A percentile compares a stretch with the other conserved stretches of the same genome.
Conservation (phyloP, 2,797 vertebrate species). For the Luscinia luscinia region DNA sequence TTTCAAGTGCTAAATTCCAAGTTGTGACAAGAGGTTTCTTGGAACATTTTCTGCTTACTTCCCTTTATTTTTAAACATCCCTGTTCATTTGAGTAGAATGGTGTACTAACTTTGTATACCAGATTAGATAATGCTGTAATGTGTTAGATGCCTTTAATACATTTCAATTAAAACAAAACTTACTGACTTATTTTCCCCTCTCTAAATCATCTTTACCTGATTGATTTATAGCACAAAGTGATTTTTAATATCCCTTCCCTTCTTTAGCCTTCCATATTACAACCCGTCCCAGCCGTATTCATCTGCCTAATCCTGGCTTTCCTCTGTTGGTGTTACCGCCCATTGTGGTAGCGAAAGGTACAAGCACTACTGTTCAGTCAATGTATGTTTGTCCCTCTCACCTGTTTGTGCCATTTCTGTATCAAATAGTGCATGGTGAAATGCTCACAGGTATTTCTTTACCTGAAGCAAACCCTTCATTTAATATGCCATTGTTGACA, state of each 20-base stretch:
- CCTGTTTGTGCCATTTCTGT: conserved; percentile 84
- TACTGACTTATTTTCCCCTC: conserved; percentile 72
- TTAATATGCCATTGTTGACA: conserved; percentile 73
- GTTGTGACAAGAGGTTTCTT: conserved; percentile 16
- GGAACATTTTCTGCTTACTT: conserved; percentile 37
- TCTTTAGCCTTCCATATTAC: conserved; percentile 99
- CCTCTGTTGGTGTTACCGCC: conserved; percentile 99
- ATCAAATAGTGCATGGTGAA: conserved; percentile 84
- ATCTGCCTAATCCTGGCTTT: conserved; percentile 99
- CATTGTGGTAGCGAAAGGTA: conserved; percentile 99
- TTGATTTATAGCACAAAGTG: conserved; percentile 83
- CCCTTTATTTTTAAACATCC: conserved; percentile 51
- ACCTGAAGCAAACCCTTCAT: conserved; percentile 82
- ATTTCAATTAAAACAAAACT: conserved; percentile 71
- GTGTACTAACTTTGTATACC: conserved; percentile 66
- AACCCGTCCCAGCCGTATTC: conserved; percentile 99
- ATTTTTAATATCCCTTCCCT: conserved; percentile 97
- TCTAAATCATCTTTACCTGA: conserved; percentile 79
- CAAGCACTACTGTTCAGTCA: conserved; percentile 89
- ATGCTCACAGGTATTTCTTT: conserved; percentile 70
- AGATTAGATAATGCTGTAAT: conserved; percentile 68
- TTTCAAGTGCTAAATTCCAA: conserved; percentile 33
- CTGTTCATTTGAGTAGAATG: conserved; percentile 54
- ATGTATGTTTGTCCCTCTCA: conserved; percentile 87
- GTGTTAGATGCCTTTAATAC: conserved; percentile 80